Evolutionary conservation across 2,888 invertebrate species (phyloP).

Genomic region (Cheilosia pagana): DNA sequence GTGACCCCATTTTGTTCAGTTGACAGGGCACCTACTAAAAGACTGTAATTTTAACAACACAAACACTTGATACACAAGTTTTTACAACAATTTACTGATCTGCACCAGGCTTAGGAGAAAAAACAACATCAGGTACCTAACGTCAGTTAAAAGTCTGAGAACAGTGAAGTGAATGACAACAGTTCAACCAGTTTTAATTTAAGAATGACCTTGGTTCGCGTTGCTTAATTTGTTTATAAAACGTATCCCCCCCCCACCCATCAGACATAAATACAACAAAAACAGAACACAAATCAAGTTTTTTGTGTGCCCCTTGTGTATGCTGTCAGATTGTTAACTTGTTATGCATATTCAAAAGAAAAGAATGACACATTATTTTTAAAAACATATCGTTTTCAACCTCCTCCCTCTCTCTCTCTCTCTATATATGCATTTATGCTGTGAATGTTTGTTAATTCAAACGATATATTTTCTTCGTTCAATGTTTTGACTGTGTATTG

Average conservation of each 20-base stretch:
- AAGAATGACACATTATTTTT: constrained; percentile 33
- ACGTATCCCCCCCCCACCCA: not conserved
- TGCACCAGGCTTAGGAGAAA: too few species aligned
- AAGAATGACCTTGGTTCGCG: constrained; percentile 1
- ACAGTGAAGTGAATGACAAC: too few species aligned
- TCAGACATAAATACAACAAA: constrained; percentile 45
- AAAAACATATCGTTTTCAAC: constrained; percentile 34
- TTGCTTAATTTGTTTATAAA: constrained; percentile 4
- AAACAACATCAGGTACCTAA: too few species aligned
- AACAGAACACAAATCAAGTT: constrained; percentile 69
- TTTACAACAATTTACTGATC: too few species aligned
- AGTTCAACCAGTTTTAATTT: too few species aligned
- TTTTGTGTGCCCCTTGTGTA: constrained; percentile 76
- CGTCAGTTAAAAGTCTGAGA: too few species aligned
- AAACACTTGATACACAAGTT: too few species aligned
- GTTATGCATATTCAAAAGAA: constrained; percentile 16
- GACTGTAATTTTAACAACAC: too few species aligned
- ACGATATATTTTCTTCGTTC: constrained; percentile 53
- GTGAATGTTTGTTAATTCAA: constrained; percentile 66
- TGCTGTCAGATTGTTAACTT: constrained; percentile 57
- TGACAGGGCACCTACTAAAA: too few species aligned
- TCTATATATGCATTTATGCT: constrained; percentile 33
- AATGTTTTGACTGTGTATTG: constrained; percentile 63
- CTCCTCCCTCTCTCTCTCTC: constrained; percentile 26
- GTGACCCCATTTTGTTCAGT: too few species aligned